Conservation (phyloP, 2,797 vertebrate genomes). For the Nyctalus aviator region DNA sequence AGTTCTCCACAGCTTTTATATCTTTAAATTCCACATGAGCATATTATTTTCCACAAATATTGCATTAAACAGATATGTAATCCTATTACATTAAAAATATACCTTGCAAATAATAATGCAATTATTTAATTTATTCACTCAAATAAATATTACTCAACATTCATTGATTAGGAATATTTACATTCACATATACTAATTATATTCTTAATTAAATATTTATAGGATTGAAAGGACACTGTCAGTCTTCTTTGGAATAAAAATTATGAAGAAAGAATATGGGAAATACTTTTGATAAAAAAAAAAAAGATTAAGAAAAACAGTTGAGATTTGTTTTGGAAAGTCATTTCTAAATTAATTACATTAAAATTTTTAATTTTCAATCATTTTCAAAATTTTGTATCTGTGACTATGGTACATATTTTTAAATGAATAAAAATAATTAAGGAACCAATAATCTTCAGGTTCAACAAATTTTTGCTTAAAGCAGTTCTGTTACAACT, state of each 20-base stretch:
- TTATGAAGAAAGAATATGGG: not conserved
- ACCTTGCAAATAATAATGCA: slow-evolving; percentile 23
- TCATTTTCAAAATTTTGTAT: slow-evolving; percentile 36
- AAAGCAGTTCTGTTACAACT: slow-evolving; percentile 71
- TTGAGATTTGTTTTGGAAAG: not conserved
- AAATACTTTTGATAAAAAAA: slow-evolving; percentile 10
- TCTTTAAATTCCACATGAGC: not conserved
- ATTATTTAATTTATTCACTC: slow-evolving; percentile 41
- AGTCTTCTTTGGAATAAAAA: slow-evolving; percentile 22
- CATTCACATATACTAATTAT: not conserved
- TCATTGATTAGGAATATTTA: slow-evolving; percentile 37
- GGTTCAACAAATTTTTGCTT: not conserved
- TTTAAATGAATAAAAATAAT: slow-evolving; percentile 27
- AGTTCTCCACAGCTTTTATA: slow-evolving; percentile 43
- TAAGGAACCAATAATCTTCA: slow-evolving; percentile 14
- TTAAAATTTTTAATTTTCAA: slow-evolving; percentile 22
- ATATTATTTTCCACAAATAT: not conserved
- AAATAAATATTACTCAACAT: slow-evolving; percentile 40
- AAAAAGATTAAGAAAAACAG: slow-evolving; percentile 37
- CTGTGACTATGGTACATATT: not conserved
- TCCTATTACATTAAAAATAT: not conserved
- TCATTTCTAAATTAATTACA: slow-evolving; percentile 26
- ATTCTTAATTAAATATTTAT: slow-evolving; percentile 49
- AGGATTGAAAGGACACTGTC: not conserved
- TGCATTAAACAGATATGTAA: not conserved